Percentiles rank a stretch among this genome's conserved stretches.
These are phyloP conservation scores for Nymphicus hollandicus DNA, from an alignment of 2,113 vertebrate species.

Conservation along the genomic window DNA sequence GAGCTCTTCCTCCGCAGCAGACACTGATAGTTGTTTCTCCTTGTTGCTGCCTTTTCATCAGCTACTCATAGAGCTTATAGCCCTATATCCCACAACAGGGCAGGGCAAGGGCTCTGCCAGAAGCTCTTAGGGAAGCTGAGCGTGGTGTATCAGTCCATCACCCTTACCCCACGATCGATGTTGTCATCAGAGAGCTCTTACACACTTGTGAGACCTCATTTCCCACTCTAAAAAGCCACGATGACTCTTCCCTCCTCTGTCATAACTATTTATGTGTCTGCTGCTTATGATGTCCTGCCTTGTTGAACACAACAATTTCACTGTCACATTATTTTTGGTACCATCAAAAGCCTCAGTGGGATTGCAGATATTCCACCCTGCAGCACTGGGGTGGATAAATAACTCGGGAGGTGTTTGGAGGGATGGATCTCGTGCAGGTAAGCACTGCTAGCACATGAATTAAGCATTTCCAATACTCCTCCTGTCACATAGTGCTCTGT, in stretches of 20 bases:
- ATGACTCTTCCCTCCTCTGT: not conserved
- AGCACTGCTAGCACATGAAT: not conserved
- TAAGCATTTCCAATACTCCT: not conserved
- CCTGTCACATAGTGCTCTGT: accelerated
- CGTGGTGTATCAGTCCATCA: not conserved
- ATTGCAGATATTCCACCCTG: not conserved
- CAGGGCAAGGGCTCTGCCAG: not conserved
- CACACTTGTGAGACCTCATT: not conserved
- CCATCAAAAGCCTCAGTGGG: not conserved
- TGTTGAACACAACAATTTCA: not conserved
- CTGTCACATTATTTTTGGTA: not conserved
- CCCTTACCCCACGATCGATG: not conserved
- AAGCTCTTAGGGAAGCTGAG: not conserved
- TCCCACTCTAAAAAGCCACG: not conserved
- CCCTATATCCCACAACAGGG: not conserved
- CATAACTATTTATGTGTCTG: not conserved
- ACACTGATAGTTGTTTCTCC: not conserved
- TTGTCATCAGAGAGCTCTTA: not conserved
- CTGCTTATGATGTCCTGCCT: not conserved
- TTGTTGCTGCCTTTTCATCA: not conserved
- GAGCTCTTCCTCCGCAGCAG: not conserved
- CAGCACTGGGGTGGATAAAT: not conserved
- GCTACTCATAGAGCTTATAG: not conserved
- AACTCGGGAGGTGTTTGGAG: not conserved
- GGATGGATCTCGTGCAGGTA: not conserved